Evolutionary conservation across 2,888 invertebrate species (phyloP).

Genomic region (Eristalis tenax): DNA sequence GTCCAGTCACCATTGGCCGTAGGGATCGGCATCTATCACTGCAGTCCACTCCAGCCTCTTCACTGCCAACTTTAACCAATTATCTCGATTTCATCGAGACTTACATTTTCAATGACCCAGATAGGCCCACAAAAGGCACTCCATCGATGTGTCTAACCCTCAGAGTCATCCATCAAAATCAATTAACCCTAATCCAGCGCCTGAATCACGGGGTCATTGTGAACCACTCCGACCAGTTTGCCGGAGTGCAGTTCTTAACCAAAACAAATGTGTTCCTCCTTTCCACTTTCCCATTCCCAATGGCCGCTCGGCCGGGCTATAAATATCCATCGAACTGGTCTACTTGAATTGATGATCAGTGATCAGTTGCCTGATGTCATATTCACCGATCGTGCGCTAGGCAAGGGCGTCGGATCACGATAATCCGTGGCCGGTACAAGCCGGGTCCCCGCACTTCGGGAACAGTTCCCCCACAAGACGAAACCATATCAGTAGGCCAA

Average conservation of each 20-base stretch:
- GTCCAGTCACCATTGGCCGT: no score
- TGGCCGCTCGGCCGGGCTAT: constrained; percentile 7
- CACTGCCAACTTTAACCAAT: not conserved
- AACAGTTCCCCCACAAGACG: not conserved
- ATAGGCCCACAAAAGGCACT: not conserved
- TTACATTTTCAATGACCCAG: not conserved
- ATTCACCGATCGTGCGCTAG: constrained; percentile 27
- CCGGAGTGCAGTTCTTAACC: not conserved
- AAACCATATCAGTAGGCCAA: constrained; percentile 70
- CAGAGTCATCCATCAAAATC: not conserved
- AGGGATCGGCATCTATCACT: no score
- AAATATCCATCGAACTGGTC: constrained; percentile 14
- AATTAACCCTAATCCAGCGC: not conserved
- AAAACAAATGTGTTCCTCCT: not conserved
- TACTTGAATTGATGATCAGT: constrained; percentile 51
- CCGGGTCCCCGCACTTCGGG: not conserved
- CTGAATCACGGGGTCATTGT: not conserved
- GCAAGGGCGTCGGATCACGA: constrained; percentile 47
- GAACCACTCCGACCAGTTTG: not conserved
- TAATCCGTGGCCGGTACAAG: not conserved
- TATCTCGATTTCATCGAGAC: not conserved
- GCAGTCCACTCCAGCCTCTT: no score
- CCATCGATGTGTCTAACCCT: not conserved
- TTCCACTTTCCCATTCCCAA: not conserved
- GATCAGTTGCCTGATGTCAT: constrained; percentile 64